A percentile compares a stretch with the other conserved stretches of the same genome.
Conservation (phyloP, 2,113 vertebrate species). For the Lasiurus borealis region DNA sequence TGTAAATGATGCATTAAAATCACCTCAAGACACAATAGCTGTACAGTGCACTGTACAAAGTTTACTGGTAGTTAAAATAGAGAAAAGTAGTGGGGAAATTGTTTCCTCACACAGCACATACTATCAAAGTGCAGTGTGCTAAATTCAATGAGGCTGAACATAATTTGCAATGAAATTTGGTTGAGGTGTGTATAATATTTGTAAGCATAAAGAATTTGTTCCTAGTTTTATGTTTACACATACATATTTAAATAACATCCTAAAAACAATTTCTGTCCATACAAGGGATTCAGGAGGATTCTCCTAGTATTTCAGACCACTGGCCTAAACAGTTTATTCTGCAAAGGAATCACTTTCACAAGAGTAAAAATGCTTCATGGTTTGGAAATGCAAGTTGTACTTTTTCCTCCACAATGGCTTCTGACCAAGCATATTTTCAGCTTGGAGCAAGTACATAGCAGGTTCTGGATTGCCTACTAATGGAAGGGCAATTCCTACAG, state of each 20-base stretch:
- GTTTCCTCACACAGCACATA: neutral
- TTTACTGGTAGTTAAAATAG: neutral
- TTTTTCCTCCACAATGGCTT: neutral
- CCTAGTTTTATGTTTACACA: neutral
- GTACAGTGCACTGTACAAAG: neutral
- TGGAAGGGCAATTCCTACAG: neutral
- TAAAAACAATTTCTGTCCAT: neutral
- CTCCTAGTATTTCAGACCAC: neutral
- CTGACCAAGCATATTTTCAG: neutral
- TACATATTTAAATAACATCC: neutral
- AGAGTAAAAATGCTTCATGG: neutral
- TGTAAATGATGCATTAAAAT: neutral
- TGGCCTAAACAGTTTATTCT: neutral
- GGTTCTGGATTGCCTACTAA: neutral
- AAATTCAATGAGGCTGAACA: neutral
- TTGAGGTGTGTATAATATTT: neutral
- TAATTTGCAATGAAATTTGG: conserved; percentile 22
- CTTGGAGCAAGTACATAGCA: neutral
- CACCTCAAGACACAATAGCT: neutral
- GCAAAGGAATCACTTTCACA: neutral
- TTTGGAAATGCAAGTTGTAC: conserved; percentile 33
- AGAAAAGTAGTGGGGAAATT: neutral
- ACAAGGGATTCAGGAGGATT: neutral
- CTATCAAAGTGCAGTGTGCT: neutral
- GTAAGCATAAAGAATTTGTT: neutral